Evolutionary conservation across 2,888 invertebrate species (phyloP), one percentile per base, ranked within the genome.

Genomic region (Cataglyphis cursor): DNA sequence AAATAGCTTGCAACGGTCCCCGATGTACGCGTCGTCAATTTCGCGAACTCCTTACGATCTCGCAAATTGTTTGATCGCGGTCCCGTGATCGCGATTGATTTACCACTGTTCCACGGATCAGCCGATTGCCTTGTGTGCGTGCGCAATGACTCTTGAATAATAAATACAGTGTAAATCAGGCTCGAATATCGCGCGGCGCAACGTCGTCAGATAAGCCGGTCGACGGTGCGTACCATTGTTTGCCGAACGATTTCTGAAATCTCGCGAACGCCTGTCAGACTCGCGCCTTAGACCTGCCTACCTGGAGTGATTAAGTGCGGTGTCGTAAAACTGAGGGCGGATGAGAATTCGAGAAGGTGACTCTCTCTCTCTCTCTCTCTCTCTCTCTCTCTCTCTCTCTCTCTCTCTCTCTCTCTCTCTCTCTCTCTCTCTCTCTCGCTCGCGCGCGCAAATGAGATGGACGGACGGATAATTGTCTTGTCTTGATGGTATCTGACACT

Each of bases 101-200:
- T 90, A 90, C 85, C 81, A 70, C 90, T 54, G 73, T 28, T 82
- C 84, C 44, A 74, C 44, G 84, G 85, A 87, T 87, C 85, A 90
- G 87, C 90, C 88, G 85, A 88, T 90, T 89, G 86, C 84, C 81
- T 51, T 51, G 51, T 51, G n/a, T 51, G 51, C 51, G 73, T 59
- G 51, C 83, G 73, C 83, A 89, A 86, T 87, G 87, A 85, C 81
- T 85, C 83, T 87, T 81, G 83, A 91, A 87, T 92, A 89, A 93
- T 91, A 91, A 92, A 92, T 92, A 91, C 90, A 51, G 92, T 92
- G 94, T 94, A 94, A 94, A 94, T 94, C 93, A 94, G 93, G 90
- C 93, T 92, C 90, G 91, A 92, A 90, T 87, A 51, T 51, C 44
- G 44, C 81, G 86, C 84, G 66, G 35, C 80, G 65, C 48, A 70